Base-by-base conservation (phyloP, 2,113 vertebrate genomes). In the Felis catus region DNA sequence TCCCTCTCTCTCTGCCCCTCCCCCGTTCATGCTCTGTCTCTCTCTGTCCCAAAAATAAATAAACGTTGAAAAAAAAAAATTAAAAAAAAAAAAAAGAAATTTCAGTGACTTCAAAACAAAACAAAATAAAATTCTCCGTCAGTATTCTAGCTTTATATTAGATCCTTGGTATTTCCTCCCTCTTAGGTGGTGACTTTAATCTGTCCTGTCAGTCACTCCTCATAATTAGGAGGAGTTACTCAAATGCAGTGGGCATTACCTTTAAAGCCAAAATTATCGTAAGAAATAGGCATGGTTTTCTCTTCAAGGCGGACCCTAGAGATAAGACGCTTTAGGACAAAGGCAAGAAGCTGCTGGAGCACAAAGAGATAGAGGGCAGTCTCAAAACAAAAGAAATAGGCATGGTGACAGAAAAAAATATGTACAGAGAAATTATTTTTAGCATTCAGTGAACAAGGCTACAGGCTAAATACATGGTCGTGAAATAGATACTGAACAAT, bases 31-130 rank as follows among this genome's bases (percentile, higher is more conserved):
- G 36, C 36, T 36, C 36, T 36, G 36, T 36, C 36, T 36, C 36
- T 36, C 36, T 36, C 36, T 36, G 36, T 36, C 36, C 36, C 36
- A 36, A 36, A 36, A 36, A 36, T 36, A 36, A 36, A 36, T 36
- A 36, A 36, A 36, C 36, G 36, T 36, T 36, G 36, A n/a, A 36
- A 36, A 36, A 36, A 36, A 36, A 36, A 36, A 36, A 36, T 36
- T 36, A 36, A 36, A 36, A 36, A 36, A 36, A 36, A 36, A n/a
- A n/a, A n/a, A n/a, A n/a, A 86, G 31, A 90, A 76, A 82, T 66
- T 89, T 25, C 31, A 91, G 25, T 63, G 9, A 85, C 76, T 89
- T 76, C 33, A 68, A 93, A 92, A 65, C 76, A 87, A 88, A 91
- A 63, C 2, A 88, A 68, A 33, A 73, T 51, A 66, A 68, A 33